Base-by-base conservation (phyloP, 2,888 invertebrate species). In the Synergus itoensis region DNA sequence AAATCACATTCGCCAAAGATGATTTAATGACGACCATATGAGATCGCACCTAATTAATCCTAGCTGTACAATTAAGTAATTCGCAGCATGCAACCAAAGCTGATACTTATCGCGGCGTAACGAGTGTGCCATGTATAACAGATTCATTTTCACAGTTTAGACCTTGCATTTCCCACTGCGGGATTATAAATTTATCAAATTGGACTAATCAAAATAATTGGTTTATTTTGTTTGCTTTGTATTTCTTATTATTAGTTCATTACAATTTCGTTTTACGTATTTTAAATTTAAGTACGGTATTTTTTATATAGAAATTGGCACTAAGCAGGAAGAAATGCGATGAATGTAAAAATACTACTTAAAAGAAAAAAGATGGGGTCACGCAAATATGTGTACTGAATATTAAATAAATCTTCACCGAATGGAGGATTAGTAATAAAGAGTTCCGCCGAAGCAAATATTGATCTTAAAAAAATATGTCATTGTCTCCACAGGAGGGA, bases 131-230 rank as follows among this genome's bases (percentile, higher is more conserved):
- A 73, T 73, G 28, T 40, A n/a, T 40, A 53, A 73, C 53, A 53
- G 73, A 73, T 73, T 73, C 73, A 73, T 53, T 73, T 73, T 73
- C 53, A n/a, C 53, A 73, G 53, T 73, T 73, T 53, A 73, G n/a
- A 48, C 12, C 21, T 36, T 53, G 53, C 53, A n/a, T n/a, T 73
- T 73, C 69, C 53, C 73, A 73, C 48, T 48, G 36, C n/a, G 40
- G 73, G 28, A 53, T n/a, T 21, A n/a, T 11, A 36, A 36, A 53
- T 53, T 73, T 36, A 73, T 53, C 53, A 36, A 73, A 73, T 73
- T 73, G 48, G 48, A 36, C 36, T 16, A 28, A 9, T 53, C 14
- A 48, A 45, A 45, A 48, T 21, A 48, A 45, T 18, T 41, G 43
- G 16, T 36, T 40, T 62, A 3, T 62, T 28, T 62, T 21, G 28